phyloP scores from a whole-genome alignment of 1,140 invertebrate genomes.

The Musca domestica region DNA sequence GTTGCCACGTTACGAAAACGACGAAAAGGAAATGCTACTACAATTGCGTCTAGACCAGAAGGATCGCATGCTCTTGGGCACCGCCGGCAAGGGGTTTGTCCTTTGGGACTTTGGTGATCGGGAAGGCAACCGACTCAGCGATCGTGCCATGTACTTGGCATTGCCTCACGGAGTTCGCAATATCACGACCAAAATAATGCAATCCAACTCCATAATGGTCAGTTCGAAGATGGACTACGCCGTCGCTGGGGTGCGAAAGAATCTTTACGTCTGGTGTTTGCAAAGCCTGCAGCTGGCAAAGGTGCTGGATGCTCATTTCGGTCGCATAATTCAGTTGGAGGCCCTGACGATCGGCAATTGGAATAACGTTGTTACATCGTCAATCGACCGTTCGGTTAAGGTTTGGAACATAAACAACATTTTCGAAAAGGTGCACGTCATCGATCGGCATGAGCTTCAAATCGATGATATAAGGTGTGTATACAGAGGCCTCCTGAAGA shows the following conservation, averaged over 20 bases:
- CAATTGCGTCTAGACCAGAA: conserved; percentile 80
- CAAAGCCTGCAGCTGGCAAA: conserved; percentile 78
- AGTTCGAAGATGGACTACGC: conserved; percentile 88
- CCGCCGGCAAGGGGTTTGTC: conserved; percentile 78
- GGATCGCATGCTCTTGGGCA: conserved; percentile 76
- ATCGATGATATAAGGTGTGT: conserved; percentile 84
- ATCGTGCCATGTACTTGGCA: conserved; percentile 66
- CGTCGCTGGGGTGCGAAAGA: conserved; percentile 94
- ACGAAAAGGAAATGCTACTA: conserved; percentile 72
- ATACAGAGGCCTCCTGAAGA: neutral
- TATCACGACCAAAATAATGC: conserved; percentile 85
- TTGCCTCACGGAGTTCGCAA: conserved; percentile 89
- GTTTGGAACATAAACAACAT: conserved; percentile 99
- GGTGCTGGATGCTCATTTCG: conserved; percentile 94
- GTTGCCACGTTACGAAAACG: conserved; percentile 65
- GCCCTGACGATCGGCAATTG: conserved; percentile 82
- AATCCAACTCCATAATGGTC: conserved; percentile 87
- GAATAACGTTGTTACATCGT: conserved; percentile 95
- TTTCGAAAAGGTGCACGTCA: conserved; percentile 94
- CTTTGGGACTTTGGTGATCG: conserved; percentile 65
- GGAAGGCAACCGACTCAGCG: conserved; percentile 40
- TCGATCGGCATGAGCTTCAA: conserved; percentile 92
- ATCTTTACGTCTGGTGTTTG: conserved; percentile 92
- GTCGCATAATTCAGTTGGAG: conserved; percentile 88
- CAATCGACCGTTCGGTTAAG: conserved; percentile 96